Base-by-base conservation (phyloP, 1,140 invertebrate genomes). In the Goniozus legneri region DNA sequence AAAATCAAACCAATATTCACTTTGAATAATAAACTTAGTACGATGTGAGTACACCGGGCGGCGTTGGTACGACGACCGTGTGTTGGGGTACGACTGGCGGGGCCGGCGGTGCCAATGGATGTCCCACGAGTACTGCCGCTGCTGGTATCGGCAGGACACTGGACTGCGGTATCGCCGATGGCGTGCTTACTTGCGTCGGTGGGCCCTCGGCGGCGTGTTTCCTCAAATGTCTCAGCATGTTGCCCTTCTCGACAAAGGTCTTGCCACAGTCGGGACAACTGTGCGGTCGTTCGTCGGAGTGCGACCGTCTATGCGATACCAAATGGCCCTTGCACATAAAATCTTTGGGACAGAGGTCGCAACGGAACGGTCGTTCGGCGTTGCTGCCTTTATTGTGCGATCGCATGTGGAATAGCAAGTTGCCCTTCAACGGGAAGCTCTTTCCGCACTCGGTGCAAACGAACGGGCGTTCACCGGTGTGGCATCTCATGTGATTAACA, bases 241-340 rank as follows among this genome's bases (percentile, higher is more conserved):
- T 87, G 38, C 84, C 84, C 58, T 87, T 87, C 60, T 87, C 86
- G 30, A 85, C 84, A 69, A 91, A 91, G 3, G 85, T 85, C 71
- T 89, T 89, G 50, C 84, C 84, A 63, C 86, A 88, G 55, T 85
- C 80, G 1, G 81, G 79, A 63, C 88, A 90, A 19, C 81, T 81
- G 67, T 89, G 89, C 1, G 89, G 89, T 50, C 87, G 78, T 64
- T 93, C 91, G 31, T 89, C 90, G 13, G 88, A 89, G 69, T 97
- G 94, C 18, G 90, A 92, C 43, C 91, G 82, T 56, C 91, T 80
- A 68, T 97, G 94, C 1, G 89, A 87, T 42, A 90, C 86, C 44
- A 97, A 80, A 76, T 97, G 93, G 31, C 94, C 92, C 79, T 98
- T 97, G 69, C 94, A 88, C 73, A 96, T 87, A 77, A 99, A 99